Conservation (phyloP, 2,797 vertebrate genomes). For the Acanthurus leucopareius region DNA sequence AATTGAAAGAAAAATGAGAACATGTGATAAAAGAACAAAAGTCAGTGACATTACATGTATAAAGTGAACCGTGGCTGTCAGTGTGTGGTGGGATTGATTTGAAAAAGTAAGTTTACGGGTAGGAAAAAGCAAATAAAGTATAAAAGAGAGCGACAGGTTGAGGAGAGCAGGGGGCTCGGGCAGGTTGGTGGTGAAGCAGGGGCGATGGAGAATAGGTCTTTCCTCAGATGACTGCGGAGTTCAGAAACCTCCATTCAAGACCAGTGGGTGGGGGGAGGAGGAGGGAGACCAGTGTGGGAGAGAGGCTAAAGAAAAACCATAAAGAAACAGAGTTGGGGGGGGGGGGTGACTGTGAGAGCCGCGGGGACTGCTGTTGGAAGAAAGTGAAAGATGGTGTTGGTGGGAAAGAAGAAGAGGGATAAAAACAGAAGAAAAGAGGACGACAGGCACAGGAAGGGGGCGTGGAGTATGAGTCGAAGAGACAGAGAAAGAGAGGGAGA, state of each 20-base stretch:
- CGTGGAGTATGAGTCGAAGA: slow-evolving; percentile 46
- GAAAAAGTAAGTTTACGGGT: slow-evolving; percentile 36
- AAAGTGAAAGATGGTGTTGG: slow-evolving; percentile 60
- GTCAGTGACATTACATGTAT: slow-evolving; percentile 28
- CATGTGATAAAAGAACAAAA: slow-evolving; percentile 19
- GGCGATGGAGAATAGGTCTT: slow-evolving; percentile 64
- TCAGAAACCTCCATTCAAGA: slow-evolving; percentile 74
- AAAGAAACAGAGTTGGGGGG: slow-evolving; percentile 30
- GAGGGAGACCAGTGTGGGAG: slow-evolving; percentile 40
- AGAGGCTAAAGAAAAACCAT: slow-evolving; percentile 48
- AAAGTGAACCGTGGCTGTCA: slow-evolving; percentile 16
- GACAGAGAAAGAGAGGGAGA: slow-evolving; percentile 7
- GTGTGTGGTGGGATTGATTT: slow-evolving; percentile 2
- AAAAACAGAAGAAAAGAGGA: slow-evolving; percentile 24
- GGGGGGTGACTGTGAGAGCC: slow-evolving; percentile 16
- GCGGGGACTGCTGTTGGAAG: slow-evolving; percentile 19
- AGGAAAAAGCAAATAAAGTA: slow-evolving; percentile 17
- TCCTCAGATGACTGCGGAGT: slow-evolving; percentile 67
- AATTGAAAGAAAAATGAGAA: slow-evolving; percentile 16
- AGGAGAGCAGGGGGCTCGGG: slow-evolving; percentile 36
- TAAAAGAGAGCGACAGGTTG: slow-evolving; percentile 32
- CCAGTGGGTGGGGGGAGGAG: slow-evolving; percentile 31
- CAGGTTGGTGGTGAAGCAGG: slow-evolving; percentile 51
- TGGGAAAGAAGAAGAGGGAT: slow-evolving; percentile 23
- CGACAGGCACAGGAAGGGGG: slow-evolving; percentile 55